Conservation (phyloP, 2,797 vertebrate genomes). For the Sarcoramphus papa region DNA sequence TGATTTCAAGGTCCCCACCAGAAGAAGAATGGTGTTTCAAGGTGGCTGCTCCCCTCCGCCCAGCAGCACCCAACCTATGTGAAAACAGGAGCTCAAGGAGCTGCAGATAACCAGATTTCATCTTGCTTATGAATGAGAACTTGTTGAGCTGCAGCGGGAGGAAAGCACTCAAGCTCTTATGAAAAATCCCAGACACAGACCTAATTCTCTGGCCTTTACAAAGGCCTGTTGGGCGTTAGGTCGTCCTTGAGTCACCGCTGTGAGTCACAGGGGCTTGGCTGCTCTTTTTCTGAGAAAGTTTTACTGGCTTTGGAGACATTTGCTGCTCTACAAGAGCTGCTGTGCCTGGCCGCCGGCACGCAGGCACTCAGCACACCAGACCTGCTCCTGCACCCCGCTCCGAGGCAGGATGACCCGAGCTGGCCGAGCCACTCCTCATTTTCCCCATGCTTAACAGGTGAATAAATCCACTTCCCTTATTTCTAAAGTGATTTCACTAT, state of each 20-base stretch:
- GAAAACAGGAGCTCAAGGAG: not conserved
- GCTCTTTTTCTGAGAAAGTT: not conserved
- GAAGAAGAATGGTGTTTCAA: not conserved
- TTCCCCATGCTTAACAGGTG: not conserved
- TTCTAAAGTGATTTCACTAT: not conserved
- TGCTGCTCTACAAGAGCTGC: not conserved
- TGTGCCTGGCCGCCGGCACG: rapidly evolving
- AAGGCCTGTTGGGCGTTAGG: not conserved
- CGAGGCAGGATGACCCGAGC: rapidly evolving
- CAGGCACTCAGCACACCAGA: not conserved
- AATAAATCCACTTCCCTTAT: not conserved
- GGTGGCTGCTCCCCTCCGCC: not conserved
- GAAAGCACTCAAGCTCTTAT: not conserved
- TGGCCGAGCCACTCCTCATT: not conserved
- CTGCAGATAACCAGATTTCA: not conserved
- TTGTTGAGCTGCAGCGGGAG: not conserved
- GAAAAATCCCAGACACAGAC: not conserved
- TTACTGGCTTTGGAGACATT: not conserved
- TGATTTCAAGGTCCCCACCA: not conserved
- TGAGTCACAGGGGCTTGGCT: not conserved
- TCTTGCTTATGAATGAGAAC: not conserved
- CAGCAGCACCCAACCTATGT: not conserved
- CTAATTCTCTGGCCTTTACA: not conserved
- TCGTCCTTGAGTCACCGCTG: not conserved
- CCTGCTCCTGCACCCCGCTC: not conserved